These are phyloP conservation scores for Rhinoderma darwinii DNA, from an alignment of 2,113 vertebrate species.

Conservation along the genomic window DNA sequence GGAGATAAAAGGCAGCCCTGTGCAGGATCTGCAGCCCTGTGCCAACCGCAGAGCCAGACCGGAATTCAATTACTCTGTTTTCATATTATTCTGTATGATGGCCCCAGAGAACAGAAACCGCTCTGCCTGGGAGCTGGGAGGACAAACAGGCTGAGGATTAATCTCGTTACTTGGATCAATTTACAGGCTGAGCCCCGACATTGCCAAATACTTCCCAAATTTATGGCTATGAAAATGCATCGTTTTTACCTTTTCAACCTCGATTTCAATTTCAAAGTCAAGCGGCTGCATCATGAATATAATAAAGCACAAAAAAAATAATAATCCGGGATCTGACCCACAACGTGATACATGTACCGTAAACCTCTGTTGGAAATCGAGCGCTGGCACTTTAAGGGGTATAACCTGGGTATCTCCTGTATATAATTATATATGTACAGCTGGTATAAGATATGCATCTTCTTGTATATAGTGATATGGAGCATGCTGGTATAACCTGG, in stretches of 20 bases:
- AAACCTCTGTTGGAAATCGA: too few species aligned
- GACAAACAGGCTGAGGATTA: background rate
- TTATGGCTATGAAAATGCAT: background rate
- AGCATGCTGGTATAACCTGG: too few species aligned
- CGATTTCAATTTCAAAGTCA: background rate
- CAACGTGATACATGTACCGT: too few species aligned
- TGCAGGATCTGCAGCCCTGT: conserved; percentile 5
- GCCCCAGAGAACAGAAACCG: conserved; percentile 9
- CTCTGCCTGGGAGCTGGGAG: background rate
- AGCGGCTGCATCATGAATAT: background rate
- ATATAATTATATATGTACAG: background rate
- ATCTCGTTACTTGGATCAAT: conserved; percentile 42
- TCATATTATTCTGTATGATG: conserved; percentile 11
- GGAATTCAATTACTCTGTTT: conserved; percentile 36
- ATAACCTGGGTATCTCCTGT: background rate
- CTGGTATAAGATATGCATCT: too few species aligned
- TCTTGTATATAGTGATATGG: too few species aligned
- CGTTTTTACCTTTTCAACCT: background rate
- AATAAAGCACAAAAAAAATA: background rate
- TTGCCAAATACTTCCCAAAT: conserved; percentile 29
- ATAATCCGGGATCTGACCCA: too few species aligned
- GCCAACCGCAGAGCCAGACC: conserved; percentile 21
- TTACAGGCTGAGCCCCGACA: conserved; percentile 18
- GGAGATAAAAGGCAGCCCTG: conserved; percentile 32
- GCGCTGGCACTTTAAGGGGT: too few species aligned